Conservation (phyloP, 1,140 invertebrate genomes). For the Helicoverpa armigera region DNA sequence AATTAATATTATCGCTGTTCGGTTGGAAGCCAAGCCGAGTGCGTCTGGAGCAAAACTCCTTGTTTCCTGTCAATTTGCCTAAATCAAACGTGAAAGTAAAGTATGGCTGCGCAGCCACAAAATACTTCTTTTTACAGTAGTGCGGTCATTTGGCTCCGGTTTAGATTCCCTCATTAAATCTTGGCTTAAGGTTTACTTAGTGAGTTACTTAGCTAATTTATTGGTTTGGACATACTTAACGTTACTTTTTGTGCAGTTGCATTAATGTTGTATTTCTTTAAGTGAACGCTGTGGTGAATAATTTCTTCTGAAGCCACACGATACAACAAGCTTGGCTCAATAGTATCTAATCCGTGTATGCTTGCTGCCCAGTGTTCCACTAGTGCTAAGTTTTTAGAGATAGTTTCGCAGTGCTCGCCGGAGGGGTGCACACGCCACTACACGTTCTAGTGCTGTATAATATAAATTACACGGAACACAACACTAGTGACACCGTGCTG, state of each 20-base stretch:
- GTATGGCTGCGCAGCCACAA: constrained; percentile 1
- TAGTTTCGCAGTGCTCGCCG: not conserved
- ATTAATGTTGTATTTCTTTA: not conserved
- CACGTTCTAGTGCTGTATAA: constrained; percentile 3
- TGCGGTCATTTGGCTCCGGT: constrained; percentile 31
- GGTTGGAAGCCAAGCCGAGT: not conserved
- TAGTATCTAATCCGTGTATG: not conserved
- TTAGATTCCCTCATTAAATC: constrained; percentile 43
- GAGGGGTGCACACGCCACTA: not conserved
- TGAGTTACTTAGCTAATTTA: constrained; percentile 40
- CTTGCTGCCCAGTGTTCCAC: not conserved
- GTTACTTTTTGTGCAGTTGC: constrained; percentile 9
- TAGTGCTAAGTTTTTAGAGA: too few species aligned
- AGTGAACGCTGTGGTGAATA: not conserved
- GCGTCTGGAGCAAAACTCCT: constrained; percentile 18
- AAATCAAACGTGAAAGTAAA: constrained; percentile 47
- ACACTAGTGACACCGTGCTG: constrained; percentile 19
- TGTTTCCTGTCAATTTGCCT: constrained; percentile 51
- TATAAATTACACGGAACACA: constrained; percentile 34
- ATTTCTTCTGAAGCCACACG: not conserved
- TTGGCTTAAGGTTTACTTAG: constrained; percentile 43
- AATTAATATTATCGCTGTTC: constrained; percentile 52
- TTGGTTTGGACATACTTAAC: constrained; percentile 18
- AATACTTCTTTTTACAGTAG: constrained; percentile 1
- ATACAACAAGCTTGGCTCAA: too few species aligned